Conservation (phyloP, 2,888 invertebrate species). For the Synergus japonicus region DNA sequence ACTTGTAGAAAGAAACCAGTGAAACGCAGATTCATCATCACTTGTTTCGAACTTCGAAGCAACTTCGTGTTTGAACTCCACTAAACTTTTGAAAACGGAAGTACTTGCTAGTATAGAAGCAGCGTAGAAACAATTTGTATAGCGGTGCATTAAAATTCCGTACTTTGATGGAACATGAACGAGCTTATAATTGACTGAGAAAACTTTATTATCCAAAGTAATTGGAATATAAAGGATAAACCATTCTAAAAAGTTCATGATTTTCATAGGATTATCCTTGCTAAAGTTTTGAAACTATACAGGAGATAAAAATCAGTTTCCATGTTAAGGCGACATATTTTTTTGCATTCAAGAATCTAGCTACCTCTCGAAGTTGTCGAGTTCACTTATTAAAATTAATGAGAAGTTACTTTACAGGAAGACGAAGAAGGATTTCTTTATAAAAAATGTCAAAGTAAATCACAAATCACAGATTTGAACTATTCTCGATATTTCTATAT, state of each 20-base stretch:
- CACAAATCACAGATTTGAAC: too few species aligned
- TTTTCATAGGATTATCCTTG: neutral
- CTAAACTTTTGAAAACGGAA: constrained; percentile 15
- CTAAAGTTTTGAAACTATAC: neutral
- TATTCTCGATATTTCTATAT: constrained; percentile 48
- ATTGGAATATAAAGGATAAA: constrained; percentile 14
- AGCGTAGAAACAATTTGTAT: constrained; percentile 29
- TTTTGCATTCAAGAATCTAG: neutral
- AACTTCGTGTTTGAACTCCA: constrained; percentile 27
- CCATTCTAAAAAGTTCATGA: neutral
- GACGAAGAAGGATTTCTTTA: too few species aligned
- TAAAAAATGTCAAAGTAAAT: too few species aligned
- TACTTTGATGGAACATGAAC: constrained; percentile 33
- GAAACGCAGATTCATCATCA: constrained; percentile 45
- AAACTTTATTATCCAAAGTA: constrained; percentile 15
- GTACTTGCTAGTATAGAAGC: constrained; percentile 23
- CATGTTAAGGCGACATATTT: neutral
- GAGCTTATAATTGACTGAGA: constrained; percentile 30
- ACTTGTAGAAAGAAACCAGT: constrained; percentile 30
- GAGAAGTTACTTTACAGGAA: too few species aligned
- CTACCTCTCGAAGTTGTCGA: too few species aligned
- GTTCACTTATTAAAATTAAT: too few species aligned
- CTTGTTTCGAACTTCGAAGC: constrained; percentile 41
- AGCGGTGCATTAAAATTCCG: constrained; percentile 30
- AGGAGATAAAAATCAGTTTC: neutral